A percentile compares a stretch with the other conserved stretches of the same genome.
Conservation (phyloP, 2,888 invertebrate species). For the Serripes groenlandicus region DNA sequence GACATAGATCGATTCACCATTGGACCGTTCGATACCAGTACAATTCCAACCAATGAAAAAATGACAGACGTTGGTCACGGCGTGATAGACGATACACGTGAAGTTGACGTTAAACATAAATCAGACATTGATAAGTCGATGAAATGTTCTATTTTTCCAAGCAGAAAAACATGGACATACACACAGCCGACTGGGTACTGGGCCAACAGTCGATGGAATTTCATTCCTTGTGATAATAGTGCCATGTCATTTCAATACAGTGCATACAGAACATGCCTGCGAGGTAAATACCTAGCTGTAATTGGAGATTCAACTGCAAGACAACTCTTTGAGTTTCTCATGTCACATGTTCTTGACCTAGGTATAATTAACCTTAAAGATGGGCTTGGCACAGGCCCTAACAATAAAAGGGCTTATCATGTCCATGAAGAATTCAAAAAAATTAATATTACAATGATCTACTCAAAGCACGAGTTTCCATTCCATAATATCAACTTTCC, state of each 20-base stretch:
- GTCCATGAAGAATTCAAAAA: neutral
- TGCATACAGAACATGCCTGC: conserved; percentile 33
- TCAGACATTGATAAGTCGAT: neutral
- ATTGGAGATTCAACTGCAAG: conserved; percentile 53
- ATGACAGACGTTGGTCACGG: conserved; percentile 30
- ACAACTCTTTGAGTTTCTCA: conserved; percentile 42
- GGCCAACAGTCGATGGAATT: conserved; percentile 9
- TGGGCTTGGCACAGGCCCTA: neutral
- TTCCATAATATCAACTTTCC: conserved; percentile 40
- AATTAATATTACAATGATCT: conserved; percentile 30
- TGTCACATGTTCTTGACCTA: conserved; percentile 18
- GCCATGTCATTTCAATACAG: neutral
- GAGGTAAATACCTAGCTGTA: conserved; percentile 35
- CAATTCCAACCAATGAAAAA: conserved; percentile 5
- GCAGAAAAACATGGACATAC: conserved; percentile 33
- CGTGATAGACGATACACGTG: neutral
- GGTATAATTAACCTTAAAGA: conserved; percentile 8
- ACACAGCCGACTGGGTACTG: conserved; percentile 31
- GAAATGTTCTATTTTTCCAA: conserved; percentile 9
- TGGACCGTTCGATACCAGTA: neutral
- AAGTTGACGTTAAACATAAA: neutral
- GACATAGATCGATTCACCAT: conserved; percentile 29
- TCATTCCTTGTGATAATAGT: neutral
- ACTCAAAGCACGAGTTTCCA: conserved; percentile 52
- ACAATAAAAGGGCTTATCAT: conserved; percentile 24